Base-by-base conservation (phyloP, 2,113 vertebrate species). In the Oreotrochilus melanogaster region DNA sequence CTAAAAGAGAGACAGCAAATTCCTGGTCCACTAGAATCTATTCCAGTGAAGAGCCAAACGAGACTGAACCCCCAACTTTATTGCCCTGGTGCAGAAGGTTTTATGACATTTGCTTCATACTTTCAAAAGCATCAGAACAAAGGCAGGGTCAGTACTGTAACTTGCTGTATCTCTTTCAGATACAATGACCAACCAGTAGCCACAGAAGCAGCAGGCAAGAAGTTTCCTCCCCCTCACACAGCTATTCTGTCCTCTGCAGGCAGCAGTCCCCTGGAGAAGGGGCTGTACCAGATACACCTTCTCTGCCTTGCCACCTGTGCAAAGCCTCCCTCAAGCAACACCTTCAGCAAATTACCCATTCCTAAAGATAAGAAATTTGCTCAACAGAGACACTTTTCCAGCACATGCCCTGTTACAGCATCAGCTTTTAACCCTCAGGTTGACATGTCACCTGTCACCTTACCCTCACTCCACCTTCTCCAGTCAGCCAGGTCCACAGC, bases 391-490 rank as follows among this genome's bases (percentile, higher is more conserved):
- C 18, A 27, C 76, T 72, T 45, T 67, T 72, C 18, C 42, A n/a
- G 21, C 30, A 82, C 31, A 27, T 0, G 1, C 35, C 56, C 25
- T 39, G 14, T 4, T 53, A 25, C 0, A 7, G 60, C 33, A 12
- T 37, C 2, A 3, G 39, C 14, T 74, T 15, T 3, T 51, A 76
- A 33, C 18, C 24, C 30, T 33, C 37, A 35, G 24, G 39, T 35
- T 53, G 53, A 80, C 48, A 45, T 39, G 25, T 10, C 6, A 25
- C 25, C 8, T 39, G 56, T 33, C 13, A 3, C 50, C 35, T 17
- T 17, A 84, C 10, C 39, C 39, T 65, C 11, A 16, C 35, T 71
- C 10, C 4, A 35, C 33, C 31, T 62, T 35, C 82, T 75, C 53
- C 57, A 17, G 39, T 43, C 82, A 71, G 42, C 35, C 42, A 21